Evolutionary conservation across 2,113 vertebrate genomes (phyloP), one percentile per base, ranked within the genome.

Genomic region (Atherinomorus stipes): DNA sequence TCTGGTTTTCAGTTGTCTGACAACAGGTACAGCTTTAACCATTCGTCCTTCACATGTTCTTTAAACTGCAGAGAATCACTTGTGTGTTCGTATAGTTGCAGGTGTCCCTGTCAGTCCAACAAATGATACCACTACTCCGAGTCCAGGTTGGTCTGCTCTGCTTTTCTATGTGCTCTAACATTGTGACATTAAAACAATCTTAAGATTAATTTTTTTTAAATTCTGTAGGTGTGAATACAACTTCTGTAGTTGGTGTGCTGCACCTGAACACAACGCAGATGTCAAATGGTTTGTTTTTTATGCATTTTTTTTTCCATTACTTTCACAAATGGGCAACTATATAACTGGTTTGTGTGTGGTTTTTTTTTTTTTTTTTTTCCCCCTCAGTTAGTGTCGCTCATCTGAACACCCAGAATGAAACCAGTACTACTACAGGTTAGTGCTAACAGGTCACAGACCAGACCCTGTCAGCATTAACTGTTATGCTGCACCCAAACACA

Each of bases 11-110:
- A 5, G 68, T 66, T 78, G 67, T 22, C 7, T 45, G 12, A 44
- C 9, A 5, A 22, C 74, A 68, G 87, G 87, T 87, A 78, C 8
- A 19, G 4, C 19, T 22, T n/a, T 4, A 64, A 21, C 0, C 0
- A 1, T 16, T 12, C 0, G 1, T n/a, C 25, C 1, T 1, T 0
- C 10, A 21, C 1, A 47, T 3, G 2, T 12, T 26, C 4, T 6
- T 31, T 10, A 18, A 4, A 6, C 11, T 19, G 13, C 8, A 34
- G 0, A 25, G 31, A 22, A 9, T 42, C 38, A 1, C 16, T 26
- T 0, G 7, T 49, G 10, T 11, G 2, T 28, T 40, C 11, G 6
- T 70, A 31, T 18, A 87, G 86, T 38, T 31, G 37, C 18, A 28
- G 64, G 51, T 8, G 25, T 54, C 1, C 60, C 81, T 0, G 1